Percentiles rank a stretch among this genome's conserved stretches.
Evolutionary conservation across 2,797 vertebrate species (phyloP).

Genomic region (Tokudaia tokunoshimensis): DNA sequence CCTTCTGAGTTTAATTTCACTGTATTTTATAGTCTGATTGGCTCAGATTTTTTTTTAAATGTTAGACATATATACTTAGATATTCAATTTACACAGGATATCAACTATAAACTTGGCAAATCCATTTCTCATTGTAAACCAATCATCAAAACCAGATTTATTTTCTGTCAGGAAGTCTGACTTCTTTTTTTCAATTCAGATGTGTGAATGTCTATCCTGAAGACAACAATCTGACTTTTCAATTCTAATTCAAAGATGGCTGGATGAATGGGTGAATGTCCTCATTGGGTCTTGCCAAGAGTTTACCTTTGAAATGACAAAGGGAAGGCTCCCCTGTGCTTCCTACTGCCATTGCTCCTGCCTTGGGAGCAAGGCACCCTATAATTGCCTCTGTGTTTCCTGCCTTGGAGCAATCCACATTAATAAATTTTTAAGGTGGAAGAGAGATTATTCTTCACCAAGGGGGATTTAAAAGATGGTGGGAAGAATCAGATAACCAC

Average conservation of each 20-base stretch:
- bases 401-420: neutral
- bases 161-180: constrained; percentile 50
- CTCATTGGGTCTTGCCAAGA: neutral
- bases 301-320: neutral
- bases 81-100: constrained; percentile 28
- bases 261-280: neutral
- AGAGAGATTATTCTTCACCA: neutral
- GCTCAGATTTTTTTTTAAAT: constrained; percentile 44
- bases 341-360: neutral
- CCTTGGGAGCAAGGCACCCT: neutral
- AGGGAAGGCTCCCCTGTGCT: neutral
- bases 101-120: constrained; percentile 15
- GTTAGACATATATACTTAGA: constrained; percentile 17
- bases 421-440: neutral
- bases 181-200: constrained; percentile 61
- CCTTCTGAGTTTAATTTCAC: constrained; percentile 41
- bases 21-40: neutral
- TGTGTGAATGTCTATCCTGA: neutral
- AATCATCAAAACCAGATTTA: constrained; percentile 24
- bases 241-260: constrained; percentile 20
- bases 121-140: constrained; percentile 26
- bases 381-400: neutral
- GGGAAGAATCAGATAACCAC: neutral
- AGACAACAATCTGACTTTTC: constrained; percentile 41
- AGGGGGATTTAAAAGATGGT: constrained; percentile 25